phyloP scores from a whole-genome alignment of 2,797 vertebrate species.

The Geotrypetes seraphini region DNA sequence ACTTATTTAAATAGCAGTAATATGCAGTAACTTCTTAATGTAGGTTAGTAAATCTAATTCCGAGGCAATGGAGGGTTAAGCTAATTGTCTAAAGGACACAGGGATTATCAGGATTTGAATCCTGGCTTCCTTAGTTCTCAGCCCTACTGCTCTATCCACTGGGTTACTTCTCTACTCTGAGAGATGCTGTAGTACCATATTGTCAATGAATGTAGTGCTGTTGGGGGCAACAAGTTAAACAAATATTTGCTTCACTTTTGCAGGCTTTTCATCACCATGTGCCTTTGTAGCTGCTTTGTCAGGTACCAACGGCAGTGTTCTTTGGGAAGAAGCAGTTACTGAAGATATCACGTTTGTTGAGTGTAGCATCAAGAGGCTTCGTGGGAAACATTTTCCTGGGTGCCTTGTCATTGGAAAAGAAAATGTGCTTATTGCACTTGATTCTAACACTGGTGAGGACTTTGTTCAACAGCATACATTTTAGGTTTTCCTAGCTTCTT shows the following conservation, averaged over 20 bases:
- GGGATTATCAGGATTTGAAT: too few species aligned
- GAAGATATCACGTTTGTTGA: slow-evolving; percentile 62
- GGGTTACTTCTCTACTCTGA: too few species aligned
- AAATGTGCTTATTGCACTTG: slow-evolving; percentile 43
- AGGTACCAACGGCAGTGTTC: slow-evolving; percentile 61
- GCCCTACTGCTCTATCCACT: too few species aligned
- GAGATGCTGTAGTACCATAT: too few species aligned
- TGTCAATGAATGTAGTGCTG: too few species aligned
- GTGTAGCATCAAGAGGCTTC: slow-evolving; percentile 46
- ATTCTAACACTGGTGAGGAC: slow-evolving; percentile 58
- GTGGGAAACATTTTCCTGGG: slow-evolving; percentile 12
- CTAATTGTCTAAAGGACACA: too few species aligned
- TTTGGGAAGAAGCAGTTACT: slow-evolving; percentile 65
- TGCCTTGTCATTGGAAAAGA: slow-evolving; percentile 63
- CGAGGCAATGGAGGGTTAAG: too few species aligned
- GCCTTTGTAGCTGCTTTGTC: slow-evolving; percentile 63
- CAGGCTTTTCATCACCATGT: slow-evolving; percentile 70
- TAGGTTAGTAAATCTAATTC: too few species aligned
- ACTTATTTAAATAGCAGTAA: too few species aligned
- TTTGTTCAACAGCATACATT: not conserved
- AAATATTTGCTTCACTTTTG: not conserved
- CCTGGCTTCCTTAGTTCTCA: too few species aligned
- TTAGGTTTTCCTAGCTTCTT: not conserved
- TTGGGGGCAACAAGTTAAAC: too few species aligned
- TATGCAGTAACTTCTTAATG: too few species aligned